Conservation (phyloP, 2,797 vertebrate species). For the Sebastes diaconus region DNA sequence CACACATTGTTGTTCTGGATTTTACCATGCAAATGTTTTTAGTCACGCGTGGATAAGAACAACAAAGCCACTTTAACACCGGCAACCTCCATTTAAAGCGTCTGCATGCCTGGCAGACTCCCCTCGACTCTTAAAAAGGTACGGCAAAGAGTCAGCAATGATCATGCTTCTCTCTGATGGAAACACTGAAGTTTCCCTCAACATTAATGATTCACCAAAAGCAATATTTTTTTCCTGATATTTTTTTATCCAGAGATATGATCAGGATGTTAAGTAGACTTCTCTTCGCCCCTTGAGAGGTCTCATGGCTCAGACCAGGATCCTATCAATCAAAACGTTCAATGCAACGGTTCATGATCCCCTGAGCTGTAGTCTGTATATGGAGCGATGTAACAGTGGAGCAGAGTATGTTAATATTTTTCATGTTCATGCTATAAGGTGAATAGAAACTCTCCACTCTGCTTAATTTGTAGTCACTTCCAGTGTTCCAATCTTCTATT, state of each 20-base stretch:
- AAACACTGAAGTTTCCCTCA: not conserved
- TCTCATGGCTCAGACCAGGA: not conserved
- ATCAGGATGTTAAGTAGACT: not conserved
- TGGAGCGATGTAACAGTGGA: not conserved
- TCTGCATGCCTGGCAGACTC: constrained; percentile 42
- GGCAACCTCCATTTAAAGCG: constrained; percentile 42
- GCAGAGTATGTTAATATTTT: not conserved
- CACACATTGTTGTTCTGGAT: constrained; percentile 62
- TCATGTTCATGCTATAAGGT: not conserved
- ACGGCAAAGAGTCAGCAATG: not conserved
- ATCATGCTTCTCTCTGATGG: constrained; percentile 2
- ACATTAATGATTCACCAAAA: constrained; percentile 2
- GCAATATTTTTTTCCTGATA: not conserved
- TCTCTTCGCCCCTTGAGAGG: not conserved
- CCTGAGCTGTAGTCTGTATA: not conserved
- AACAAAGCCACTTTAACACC: constrained; percentile 60
- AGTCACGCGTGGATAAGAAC: constrained; percentile 58
- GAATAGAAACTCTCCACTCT: not conserved
- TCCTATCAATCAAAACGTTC: constrained; percentile 20
- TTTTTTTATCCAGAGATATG: not conserved
- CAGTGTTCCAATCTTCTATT: not conserved
- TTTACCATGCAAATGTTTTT: constrained; percentile 67
- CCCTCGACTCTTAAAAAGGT: constrained; percentile 21
- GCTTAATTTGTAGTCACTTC: not conserved
- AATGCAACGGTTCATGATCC: constrained; percentile 11